Evolutionary conservation across 2,113 vertebrate genomes (phyloP).

Genomic region (Heterochromis multidens): DNA sequence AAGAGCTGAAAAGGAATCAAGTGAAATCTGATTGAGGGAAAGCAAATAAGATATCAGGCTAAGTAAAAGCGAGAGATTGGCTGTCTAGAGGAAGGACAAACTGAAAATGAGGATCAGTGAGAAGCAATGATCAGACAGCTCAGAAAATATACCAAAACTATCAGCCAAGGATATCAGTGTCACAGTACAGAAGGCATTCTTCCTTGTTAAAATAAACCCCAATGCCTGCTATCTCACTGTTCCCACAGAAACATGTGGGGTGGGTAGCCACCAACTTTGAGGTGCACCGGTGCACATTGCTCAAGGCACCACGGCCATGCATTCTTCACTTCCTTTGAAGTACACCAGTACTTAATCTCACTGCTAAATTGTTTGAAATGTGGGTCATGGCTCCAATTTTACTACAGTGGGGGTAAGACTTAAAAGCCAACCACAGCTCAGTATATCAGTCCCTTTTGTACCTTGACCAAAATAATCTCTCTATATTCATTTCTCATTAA

Average conservation of each 20-base stretch:
- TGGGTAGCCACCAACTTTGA: constrained; percentile 28
- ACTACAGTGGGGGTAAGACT: constrained; percentile 13
- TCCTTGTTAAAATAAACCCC: constrained; percentile 24
- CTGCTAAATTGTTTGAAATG: constrained; percentile 69
- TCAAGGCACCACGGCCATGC: constrained; percentile 24
- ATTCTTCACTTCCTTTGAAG: constrained; percentile 66
- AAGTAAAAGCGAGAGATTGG: not conserved
- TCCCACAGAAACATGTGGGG: constrained; percentile 32
- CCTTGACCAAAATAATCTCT: constrained; percentile 13
- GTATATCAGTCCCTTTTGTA: constrained; percentile 7
- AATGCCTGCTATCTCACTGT: not conserved
- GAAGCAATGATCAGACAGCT: not conserved
- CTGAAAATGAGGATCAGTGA: constrained; percentile 4
- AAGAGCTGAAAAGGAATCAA: not conserved
- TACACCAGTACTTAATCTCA: constrained; percentile 60
- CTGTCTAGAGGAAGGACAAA: not conserved
- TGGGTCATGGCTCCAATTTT: constrained; percentile 66
- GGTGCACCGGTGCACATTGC: constrained; percentile 8
- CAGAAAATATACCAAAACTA: not conserved
- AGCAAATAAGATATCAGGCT: not conserved
- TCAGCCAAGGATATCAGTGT: not conserved
- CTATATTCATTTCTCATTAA: constrained; percentile 23
- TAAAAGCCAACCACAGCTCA: constrained; percentile 4
- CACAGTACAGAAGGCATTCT: not conserved
- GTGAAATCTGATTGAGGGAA: not conserved